Base-by-base conservation (phyloP, 1,140 invertebrate genomes). In the Neuroterus valhalla region DNA sequence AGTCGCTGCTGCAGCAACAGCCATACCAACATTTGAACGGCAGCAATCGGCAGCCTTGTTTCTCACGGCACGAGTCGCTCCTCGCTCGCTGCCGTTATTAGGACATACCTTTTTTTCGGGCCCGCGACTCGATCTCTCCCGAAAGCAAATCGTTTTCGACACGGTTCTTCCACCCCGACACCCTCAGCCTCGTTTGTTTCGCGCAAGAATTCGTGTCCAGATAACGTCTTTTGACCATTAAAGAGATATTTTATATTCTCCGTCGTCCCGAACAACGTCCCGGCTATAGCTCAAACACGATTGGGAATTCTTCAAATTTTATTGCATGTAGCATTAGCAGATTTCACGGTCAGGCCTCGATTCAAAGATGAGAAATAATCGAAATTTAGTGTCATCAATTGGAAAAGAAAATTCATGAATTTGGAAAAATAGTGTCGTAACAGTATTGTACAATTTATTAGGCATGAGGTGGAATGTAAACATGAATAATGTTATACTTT, bases 101-200 rank as follows among this genome's bases (percentile, higher is more conserved):
- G 55, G 55, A 62, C 55, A 62, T 62, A 62, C 55, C 23, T 62
- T 62, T 62, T 62, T 62, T 62, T 62, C 12, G 31, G 55, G 55
- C 55, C 55, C 31, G 21, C 55, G 55, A 62, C 14, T 62, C 55
- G 23, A 62, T 62, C 26, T 62, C 23, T 62, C 14, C 52, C 52
- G 55, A 62, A 62, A 62, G 55, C 55, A 62, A 62, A 62, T 62
- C 55, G 21, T 62, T 62, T n/a, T 62, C 23, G 55, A 62, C 55
- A 62, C 26, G 55, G 55, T 62, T 31, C 23, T 62, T 62, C 55
- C 14, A 38, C 26, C 26, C 55, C 15, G 4, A 62, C 55, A 62
- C 55, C 55, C 55, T 48, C 46, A 48, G 46, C 52, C 52, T 62
- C 21, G 21, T 62, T 62, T 62, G 23, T 62, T 62, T 14, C 55